phyloP scores from a whole-genome alignment of 2,888 invertebrate genomes.

The Ephialtes manifestator region DNA sequence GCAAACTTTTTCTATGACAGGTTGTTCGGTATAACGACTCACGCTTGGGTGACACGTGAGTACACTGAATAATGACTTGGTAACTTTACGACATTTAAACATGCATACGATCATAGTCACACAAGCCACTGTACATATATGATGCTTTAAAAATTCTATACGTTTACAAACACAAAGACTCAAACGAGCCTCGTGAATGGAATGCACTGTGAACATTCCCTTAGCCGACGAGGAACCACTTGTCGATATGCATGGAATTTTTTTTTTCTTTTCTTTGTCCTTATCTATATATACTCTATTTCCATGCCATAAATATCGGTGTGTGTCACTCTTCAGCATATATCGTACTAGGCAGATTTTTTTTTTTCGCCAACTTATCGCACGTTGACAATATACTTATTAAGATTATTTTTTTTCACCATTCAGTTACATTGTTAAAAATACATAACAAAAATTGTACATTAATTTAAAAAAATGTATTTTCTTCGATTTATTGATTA shows the following conservation, averaged over 20 bases:
- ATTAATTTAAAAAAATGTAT: no score
- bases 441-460: no score
- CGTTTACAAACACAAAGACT: conserved; percentile 7
- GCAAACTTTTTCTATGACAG: conserved; percentile 32
- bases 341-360: conserved; percentile 8
- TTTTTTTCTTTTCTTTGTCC: conserved; percentile 47
- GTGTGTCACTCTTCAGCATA: conserved; percentile 37
- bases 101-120: background rate
- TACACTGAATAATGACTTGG: conserved; percentile 49
- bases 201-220: conserved; percentile 57
- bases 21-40: conserved; percentile 29
- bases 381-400: no score
- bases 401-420: no score
- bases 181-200: conserved; percentile 46
- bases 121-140: background rate
- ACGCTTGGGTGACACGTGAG: conserved; percentile 54
- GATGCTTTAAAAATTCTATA: conserved; percentile 12
- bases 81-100: conserved; percentile 18
- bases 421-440: no score
- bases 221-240: conserved; percentile 67
- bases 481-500: no score
- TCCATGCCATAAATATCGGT: conserved; percentile 5
- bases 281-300: conserved; percentile 19
- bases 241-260: conserved; percentile 62
- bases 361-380: conserved; percentile 11